These are phyloP conservation scores for Drosophila yakuba DNA, from an alignment of 1,140 invertebrate genomes.

Conservation along the genomic window DNA sequence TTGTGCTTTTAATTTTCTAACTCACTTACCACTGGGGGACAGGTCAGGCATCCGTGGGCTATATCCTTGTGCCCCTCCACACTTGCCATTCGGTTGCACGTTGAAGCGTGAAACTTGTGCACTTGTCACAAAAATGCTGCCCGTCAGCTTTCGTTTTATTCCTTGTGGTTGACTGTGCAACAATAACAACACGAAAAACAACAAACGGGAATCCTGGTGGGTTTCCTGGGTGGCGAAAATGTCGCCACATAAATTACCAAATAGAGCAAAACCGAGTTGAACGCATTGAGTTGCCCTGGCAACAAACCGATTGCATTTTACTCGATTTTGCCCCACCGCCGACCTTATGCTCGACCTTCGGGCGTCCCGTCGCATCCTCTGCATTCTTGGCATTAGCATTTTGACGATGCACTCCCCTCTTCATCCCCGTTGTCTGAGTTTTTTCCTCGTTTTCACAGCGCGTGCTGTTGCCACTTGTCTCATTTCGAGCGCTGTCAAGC, in stretches of 20 bases:
- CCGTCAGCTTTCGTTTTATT: conserved; percentile 67
- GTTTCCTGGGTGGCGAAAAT: conserved; percentile 16
- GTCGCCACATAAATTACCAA: conserved; percentile 77
- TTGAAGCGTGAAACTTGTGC: conserved; percentile 78
- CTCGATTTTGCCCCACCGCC: conserved; percentile 23
- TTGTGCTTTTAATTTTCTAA: conserved; percentile 65
- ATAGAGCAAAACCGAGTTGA: conserved; percentile 43
- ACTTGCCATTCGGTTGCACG: conserved; percentile 60
- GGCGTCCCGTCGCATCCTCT: neutral
- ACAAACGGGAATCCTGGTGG: neutral
- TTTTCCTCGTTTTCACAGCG: conserved; percentile 4
- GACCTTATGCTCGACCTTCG: conserved; percentile 2
- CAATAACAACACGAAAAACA: conserved; percentile 3
- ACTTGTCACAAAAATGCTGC: conserved; percentile 78
- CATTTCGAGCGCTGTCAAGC: conserved; percentile 62
- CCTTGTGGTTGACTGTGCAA: conserved; percentile 38
- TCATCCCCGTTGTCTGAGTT: conserved; percentile 4
- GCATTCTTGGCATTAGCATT: conserved; percentile 58
- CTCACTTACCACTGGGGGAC: conserved; percentile 24
- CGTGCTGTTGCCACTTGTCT: conserved; percentile 67
- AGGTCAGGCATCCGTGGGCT: conserved; percentile 44
- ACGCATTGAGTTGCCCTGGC: conserved; percentile 52
- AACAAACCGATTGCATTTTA: conserved; percentile 54
- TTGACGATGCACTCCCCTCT: conserved; percentile 14
- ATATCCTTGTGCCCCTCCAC: conserved; percentile 13